Conservation (phyloP, 2,888 invertebrate species). For the Chelonus formosanus region DNA sequence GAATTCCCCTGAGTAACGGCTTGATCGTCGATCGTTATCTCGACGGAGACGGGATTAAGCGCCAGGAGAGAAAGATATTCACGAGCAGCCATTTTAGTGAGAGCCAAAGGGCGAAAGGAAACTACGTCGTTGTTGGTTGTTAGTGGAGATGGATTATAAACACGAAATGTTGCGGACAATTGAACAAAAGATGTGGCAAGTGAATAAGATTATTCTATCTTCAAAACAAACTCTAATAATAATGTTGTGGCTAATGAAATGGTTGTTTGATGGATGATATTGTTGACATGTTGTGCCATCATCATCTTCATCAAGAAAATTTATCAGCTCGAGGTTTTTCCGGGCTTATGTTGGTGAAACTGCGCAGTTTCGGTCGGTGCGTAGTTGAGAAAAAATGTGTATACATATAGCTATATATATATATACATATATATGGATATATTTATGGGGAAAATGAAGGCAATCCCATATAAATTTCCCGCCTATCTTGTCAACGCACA, state of each 20-base stretch:
- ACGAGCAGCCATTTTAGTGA: constrained; percentile 4
- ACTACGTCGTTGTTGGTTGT: constrained; percentile 10
- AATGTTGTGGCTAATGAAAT: background rate
- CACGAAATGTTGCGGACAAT: background rate
- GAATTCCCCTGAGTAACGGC: too few species aligned
- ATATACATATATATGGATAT: background rate
- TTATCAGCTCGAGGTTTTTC: background rate
- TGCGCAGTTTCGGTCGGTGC: constrained; percentile 24
- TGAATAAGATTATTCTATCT: background rate
- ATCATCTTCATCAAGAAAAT: too few species aligned
- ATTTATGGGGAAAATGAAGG: constrained; percentile 12
- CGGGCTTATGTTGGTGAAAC: background rate
- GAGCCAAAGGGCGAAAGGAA: background rate
- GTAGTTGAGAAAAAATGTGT: constrained; percentile 11
- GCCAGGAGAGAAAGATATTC: constrained; percentile 1
- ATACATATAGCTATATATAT: too few species aligned
- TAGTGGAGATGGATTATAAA: constrained; percentile 1
- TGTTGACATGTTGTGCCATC: too few species aligned
- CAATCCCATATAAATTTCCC: constrained; percentile 15
- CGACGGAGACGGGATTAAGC: background rate
- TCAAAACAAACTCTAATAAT: background rate
- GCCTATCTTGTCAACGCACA: constrained; percentile 45
- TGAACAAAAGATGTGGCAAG: background rate
- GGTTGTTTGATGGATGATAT: too few species aligned
- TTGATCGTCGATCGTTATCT: constrained; percentile 3